Evolutionary conservation across 2,888 invertebrate genomes (phyloP).

Genomic region (Nephrocerus scutellatus): DNA sequence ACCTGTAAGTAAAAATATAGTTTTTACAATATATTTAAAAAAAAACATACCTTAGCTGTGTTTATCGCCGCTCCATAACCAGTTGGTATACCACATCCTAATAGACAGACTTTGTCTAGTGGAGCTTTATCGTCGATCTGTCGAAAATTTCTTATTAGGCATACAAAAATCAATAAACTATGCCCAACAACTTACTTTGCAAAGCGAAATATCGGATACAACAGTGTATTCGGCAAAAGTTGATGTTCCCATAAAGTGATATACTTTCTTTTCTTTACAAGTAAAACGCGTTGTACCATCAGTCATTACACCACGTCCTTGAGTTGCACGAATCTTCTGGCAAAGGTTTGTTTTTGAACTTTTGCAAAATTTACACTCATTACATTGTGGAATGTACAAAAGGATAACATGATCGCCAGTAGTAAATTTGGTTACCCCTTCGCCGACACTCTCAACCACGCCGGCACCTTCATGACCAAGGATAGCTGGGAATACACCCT

Average conservation of each 20-base stretch:
- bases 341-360: constrained; percentile 96
- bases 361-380: constrained; percentile 92
- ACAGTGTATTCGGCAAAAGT: constrained; percentile 94
- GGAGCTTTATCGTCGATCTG: constrained; percentile 70
- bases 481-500: constrained; percentile 85
- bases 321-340: constrained; percentile 79
- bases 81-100: constrained; percentile 91
- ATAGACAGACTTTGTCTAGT: constrained; percentile 77
- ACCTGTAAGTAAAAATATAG: constrained; percentile 54
- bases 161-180: neutral
- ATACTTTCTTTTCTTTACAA: constrained; percentile 61
- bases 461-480: constrained; percentile 96
- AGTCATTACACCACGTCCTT: constrained; percentile 86
- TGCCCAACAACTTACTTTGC: constrained; percentile 59
- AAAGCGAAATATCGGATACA: constrained; percentile 88
- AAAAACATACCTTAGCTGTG: constrained; percentile 69
- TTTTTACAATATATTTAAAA: neutral
- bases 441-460: constrained; percentile 93
- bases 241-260: constrained; percentile 95
- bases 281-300: constrained; percentile 80
- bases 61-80: constrained; percentile 94
- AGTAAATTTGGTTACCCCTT: constrained; percentile 78
- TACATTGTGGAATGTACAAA: constrained; percentile 92
- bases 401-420: constrained; percentile 97
- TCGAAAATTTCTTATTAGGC: constrained; percentile 12